Evolutionary conservation across 37 sponge, comb jelly and placozoan species (phyloP), one percentile per base, ranked within the genome.

Genomic region (Agelas oroides): DNA sequence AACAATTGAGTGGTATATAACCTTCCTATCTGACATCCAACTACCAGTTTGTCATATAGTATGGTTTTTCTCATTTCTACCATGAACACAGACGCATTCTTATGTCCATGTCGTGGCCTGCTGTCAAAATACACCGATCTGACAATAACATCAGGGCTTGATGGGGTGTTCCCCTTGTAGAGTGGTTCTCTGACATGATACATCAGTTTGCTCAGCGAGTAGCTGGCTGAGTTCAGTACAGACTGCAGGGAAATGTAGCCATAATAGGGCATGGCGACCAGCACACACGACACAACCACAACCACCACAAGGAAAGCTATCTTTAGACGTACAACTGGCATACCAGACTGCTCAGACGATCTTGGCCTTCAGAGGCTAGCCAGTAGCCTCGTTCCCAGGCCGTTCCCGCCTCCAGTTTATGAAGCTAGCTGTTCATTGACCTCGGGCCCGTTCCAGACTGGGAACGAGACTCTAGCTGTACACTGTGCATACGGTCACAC

Each of bases 121-220:
- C 28, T 21, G 75, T 75, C 75, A 13, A 55, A 28, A 6, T 75
- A 75, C 32, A 75, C 75, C 11, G 75, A 53, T 27, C 75, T 57
- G 12, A 75, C 19, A 24, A 18, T 56, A 1, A 75, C 28, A 27
- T 54, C 1, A 3, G 72, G 72, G 32, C 70, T 35, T 19, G 14
- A 19, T 14, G 17, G 14, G 18, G 58, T 18, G 17, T 56, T 56
- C 17, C 17, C 17, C 17, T 56, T 18, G 58, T 56, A 56, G n/a
- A n/a, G n/a, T 18, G 14, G 14, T 14, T 18, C 58, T 18, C 14
- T 14, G 14, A 19, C 17, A 56, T 56, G 14, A 18, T 56, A 56
- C 14, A 56, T 19, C 18, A 18, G 14, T 56, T 56, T 56, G 58
- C 58, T 56, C 58, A 56, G 58, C 18, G 14, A 18, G 58, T 14